Conservation (phyloP, 2,888 invertebrate species). For the Hypselothyrea guttata region DNA sequence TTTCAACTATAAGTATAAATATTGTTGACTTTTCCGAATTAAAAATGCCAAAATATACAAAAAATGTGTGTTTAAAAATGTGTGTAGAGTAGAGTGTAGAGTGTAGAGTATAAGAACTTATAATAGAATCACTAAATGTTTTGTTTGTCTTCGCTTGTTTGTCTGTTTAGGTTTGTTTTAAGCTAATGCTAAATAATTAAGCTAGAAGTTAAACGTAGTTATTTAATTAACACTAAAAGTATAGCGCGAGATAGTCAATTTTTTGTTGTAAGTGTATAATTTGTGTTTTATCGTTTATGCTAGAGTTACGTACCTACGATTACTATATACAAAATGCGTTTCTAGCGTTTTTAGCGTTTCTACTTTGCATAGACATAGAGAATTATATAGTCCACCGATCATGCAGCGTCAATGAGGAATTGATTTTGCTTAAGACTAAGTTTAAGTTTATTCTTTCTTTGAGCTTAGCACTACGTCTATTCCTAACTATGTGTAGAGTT, state of each 20-base stretch:
- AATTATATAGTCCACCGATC: conserved; percentile 46
- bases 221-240: conserved; percentile 58
- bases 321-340: conserved; percentile 72
- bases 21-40: conserved; percentile 65
- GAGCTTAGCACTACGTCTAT: conserved; percentile 6
- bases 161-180: conserved; percentile 45
- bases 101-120: conserved; percentile 63
- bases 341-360: too few species aligned
- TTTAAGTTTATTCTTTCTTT: conserved; percentile 14
- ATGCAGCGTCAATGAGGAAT: conserved; percentile 70
- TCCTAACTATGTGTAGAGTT: conserved; percentile 38
- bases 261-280: conserved; percentile 29
- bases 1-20: conserved; percentile 58
- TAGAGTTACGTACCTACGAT: conserved; percentile 39
- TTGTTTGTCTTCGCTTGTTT: conserved; percentile 71
- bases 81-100: conserved; percentile 37
- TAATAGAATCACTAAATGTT: conserved; percentile 77
- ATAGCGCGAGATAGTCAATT: conserved; percentile 72
- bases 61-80: conserved; percentile 41
- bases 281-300: conserved; percentile 41
- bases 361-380: conserved; percentile 68
- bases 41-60: conserved; percentile 51
- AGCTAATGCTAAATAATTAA: conserved; percentile 52
- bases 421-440: conserved; percentile 23
- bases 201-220: conserved; percentile 57